Evolutionary conservation across 1,140 invertebrate species (phyloP).

Genomic region (Samia ricini): DNA sequence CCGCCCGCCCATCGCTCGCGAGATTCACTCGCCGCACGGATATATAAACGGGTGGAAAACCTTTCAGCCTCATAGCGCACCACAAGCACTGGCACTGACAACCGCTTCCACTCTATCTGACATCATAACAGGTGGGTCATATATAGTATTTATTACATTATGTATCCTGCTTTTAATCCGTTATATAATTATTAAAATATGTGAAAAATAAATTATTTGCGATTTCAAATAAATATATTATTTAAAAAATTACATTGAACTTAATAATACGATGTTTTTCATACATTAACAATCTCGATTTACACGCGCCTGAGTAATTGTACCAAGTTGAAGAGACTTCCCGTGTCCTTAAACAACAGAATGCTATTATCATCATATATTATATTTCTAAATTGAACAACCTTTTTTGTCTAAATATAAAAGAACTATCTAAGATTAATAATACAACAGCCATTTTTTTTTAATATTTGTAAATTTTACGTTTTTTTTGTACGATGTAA

Average conservation of each 20-base stretch:
- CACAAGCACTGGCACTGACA: slow-evolving; percentile 30
- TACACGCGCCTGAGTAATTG: background rate
- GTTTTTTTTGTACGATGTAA: no score
- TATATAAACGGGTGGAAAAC: slow-evolving; percentile 44
- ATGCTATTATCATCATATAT: no score
- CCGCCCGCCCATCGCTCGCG: slow-evolving; percentile 40
- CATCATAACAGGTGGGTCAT: slow-evolving; percentile 15
- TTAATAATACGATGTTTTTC: background rate
- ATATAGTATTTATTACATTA: background rate
- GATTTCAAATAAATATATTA: background rate
- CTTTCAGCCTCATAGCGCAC: slow-evolving; percentile 36
- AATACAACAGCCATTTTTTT: no score
- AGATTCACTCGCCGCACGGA: slow-evolving; percentile 12
- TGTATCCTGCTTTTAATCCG: background rate
- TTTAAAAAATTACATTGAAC: background rate
- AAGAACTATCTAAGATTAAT: no score
- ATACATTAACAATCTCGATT: background rate
- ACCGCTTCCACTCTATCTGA: slow-evolving; percentile 23
- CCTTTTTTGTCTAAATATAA: no score
- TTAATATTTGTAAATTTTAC: no score
- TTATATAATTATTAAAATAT: no score
- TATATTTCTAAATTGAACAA: no score
- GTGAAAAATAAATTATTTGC: no score
- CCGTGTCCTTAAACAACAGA: background rate
- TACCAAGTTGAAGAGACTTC: background rate